phyloP scores from a whole-genome alignment of 1,140 invertebrate genomes.

The Gryon sp. region DNA sequence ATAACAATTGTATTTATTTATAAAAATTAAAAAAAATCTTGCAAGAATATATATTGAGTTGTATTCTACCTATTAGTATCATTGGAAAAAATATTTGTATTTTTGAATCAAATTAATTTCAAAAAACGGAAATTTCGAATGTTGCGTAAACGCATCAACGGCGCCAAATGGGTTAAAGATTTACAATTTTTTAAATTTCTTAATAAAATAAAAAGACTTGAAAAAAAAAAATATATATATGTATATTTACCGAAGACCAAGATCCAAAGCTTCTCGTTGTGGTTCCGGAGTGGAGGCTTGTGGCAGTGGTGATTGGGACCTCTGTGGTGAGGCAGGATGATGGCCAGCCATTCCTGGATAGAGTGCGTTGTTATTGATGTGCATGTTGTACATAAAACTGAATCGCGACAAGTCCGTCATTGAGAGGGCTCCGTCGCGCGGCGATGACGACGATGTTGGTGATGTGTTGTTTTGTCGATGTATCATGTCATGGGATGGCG shows the following conservation, averaged over 20 bases:
- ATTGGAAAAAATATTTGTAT: no score
- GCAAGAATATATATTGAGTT: no score
- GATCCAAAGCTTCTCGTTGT: constrained; percentile 83
- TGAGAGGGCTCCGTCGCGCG: constrained; percentile 81
- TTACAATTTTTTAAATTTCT: no score
- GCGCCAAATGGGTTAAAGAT: no score
- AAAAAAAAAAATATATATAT: no score
- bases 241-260: constrained; percentile 77
- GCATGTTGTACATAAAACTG: constrained; percentile 89
- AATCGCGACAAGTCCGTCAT: constrained; percentile 87
- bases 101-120: no score
- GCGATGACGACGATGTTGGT: constrained; percentile 80
- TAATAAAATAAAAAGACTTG: no score
- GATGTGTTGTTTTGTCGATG: constrained; percentile 80
- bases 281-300: constrained; percentile 74
- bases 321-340: constrained; percentile 64
- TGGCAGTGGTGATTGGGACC: constrained; percentile 71
- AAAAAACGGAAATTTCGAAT: no score
- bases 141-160: no score
- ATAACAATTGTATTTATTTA: no score
- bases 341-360: constrained; percentile 67
- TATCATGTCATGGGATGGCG: constrained; percentile 71
- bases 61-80: no score
- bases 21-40: no score
- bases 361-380: constrained; percentile 83